Base-by-base conservation (phyloP, 30 jellyfish, hydroid and myxozoan species). In the Turritopsis rubra region DNA sequence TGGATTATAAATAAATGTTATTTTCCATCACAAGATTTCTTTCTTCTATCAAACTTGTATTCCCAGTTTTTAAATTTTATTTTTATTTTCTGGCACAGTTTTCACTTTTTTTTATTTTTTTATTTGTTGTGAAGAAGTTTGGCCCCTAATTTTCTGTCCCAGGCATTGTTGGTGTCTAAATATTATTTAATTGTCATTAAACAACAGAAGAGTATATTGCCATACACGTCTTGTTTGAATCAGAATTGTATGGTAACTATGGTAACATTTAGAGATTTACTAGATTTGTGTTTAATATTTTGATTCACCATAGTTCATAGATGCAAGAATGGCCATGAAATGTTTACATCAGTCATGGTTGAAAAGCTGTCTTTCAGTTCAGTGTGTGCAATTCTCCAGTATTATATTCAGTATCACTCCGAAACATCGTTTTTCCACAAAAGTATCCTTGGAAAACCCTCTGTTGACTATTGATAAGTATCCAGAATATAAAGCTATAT, bases 301-400 rank as follows among this genome's bases (percentile, higher is more conserved):
- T 41, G 60, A 13, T 41, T 13, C 5, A 41, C 60, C 60, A n/a
- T n/a, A n/a, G n/a, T n/a, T 41, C 5, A 41, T 3, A 41, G 60
- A 41, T 41, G 60, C 13, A 41, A 41, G 13, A 41, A 41, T 41
- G 60, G 60, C 60, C 13, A 41, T 41, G 60, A 41, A 41, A 5
- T 41, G 60, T 41, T 41, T 41, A 27, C 5, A 68, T 68, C 1
- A 28, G 24, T 24, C 95, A 31, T 31, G 75, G 27, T 80, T 86
- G 30, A 60, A 60, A 54, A 79, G 86, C 52, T 86, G 95, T 77
- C 76, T 86, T 66, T 86, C 95, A 4, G 72, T 86, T 30, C 53
- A 85, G 23, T 86, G 95, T 25, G 29, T 86, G 65, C 95, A 80
- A 23, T 86, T 86, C 30, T 86, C 94, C 29, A 86, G 84, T 83